A percentile compares a stretch with the other conserved stretches of the same genome.
These are phyloP conservation scores for Camarhynchus parvulus DNA, from an alignment of 2,113 vertebrate species.

Conservation along the genomic window DNA sequence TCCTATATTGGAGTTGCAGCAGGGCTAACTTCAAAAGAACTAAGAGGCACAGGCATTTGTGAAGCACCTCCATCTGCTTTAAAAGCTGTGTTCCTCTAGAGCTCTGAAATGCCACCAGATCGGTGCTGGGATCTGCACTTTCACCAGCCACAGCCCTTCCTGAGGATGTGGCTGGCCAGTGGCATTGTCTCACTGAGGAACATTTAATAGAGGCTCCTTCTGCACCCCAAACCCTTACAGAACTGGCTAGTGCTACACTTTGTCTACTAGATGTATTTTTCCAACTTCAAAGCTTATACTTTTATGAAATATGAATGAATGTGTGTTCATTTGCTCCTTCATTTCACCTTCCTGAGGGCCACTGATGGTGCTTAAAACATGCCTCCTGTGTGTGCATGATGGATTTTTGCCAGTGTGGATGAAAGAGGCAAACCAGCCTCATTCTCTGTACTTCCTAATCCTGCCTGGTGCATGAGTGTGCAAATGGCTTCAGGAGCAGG, in stretches of 20 bases:
- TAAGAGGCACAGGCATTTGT: neutral
- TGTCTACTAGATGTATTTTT: neutral
- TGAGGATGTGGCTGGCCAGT: neutral
- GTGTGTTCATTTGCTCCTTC: neutral
- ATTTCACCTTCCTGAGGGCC: neutral
- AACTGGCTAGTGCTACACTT: neutral
- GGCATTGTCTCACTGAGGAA: neutral
- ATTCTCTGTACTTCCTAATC: neutral
- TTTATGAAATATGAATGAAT: neutral
- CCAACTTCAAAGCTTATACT: neutral
- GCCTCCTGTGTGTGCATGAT: fast-evolving
- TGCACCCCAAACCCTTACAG: neutral
- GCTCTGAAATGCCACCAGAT: neutral
- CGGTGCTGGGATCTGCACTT: neutral
- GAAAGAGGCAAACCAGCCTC: neutral
- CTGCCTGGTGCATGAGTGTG: neutral
- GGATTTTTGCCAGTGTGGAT: neutral
- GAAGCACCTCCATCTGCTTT: neutral
- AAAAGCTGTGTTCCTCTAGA: neutral
- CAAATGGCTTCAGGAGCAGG: neutral
- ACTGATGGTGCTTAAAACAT: neutral
- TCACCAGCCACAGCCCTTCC: neutral
- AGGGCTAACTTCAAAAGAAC: neutral
- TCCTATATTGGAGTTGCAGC: neutral
- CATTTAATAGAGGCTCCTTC: neutral